These are phyloP conservation scores for Stratiomys singularior DNA, from an alignment of 2,888 invertebrate genomes.

Conservation along the genomic window DNA sequence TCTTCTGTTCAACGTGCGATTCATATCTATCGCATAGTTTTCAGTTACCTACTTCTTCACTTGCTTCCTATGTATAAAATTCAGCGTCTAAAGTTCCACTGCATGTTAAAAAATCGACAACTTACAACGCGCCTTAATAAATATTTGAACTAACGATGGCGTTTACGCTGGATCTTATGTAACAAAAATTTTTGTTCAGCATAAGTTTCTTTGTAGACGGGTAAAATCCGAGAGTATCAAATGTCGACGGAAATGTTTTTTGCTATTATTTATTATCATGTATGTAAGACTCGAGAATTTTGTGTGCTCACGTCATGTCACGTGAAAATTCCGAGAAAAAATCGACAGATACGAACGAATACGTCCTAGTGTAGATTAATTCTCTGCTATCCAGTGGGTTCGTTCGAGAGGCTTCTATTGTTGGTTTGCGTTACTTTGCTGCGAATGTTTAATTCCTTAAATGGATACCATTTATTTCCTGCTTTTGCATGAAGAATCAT, in stretches of 20 bases:
- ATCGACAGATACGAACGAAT: slow-evolving; percentile 6
- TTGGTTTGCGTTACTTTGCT: no score
- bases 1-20: neutral
- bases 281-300: slow-evolving; percentile 5
- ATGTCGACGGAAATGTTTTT: neutral
- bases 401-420: slow-evolving; percentile 46
- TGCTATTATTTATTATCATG: neutral
- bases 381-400: slow-evolving; percentile 48
- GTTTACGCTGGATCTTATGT: neutral
- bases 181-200: slow-evolving; percentile 1
- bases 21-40: no score
- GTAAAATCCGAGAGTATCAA: neutral
- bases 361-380: slow-evolving; percentile 7
- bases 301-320: slow-evolving; percentile 16
- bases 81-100: neutral
- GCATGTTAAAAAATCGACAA: neutral
- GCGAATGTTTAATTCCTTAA: neutral
- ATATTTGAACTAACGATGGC: neutral
- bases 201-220: neutral
- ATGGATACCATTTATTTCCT: neutral
- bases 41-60: neutral
- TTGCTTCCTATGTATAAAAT: neutral
- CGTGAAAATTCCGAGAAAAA: neutral
- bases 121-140: neutral
- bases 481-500: neutral